Evolutionary conservation across 2,888 invertebrate genomes (phyloP).

Genomic region (Diarsia mendica): DNA sequence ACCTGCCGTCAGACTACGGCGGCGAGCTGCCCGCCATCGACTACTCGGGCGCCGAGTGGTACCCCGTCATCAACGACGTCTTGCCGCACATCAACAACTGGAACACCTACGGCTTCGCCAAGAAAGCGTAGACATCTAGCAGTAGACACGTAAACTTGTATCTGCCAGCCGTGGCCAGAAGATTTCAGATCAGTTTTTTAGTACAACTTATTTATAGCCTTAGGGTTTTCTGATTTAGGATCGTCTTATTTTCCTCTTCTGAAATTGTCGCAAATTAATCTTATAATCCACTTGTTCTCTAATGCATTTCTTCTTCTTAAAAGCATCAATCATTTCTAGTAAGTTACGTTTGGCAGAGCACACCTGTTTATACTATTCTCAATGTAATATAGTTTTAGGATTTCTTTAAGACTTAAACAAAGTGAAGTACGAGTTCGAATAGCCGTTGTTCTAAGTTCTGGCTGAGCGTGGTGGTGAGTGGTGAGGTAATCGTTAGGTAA

Average conservation of each 20-base stretch:
- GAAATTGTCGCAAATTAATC: background rate
- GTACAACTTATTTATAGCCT: conserved; percentile 48
- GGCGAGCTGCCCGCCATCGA: conserved; percentile 93
- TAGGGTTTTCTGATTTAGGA: background rate
- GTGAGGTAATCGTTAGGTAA: conserved; percentile 58
- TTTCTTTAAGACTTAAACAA: conserved; percentile 58
- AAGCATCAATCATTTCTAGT: conserved; percentile 15
- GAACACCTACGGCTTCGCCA: conserved; percentile 92
- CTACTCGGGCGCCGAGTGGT: conserved; percentile 95
- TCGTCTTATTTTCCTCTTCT: conserved; percentile 12
- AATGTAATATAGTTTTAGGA: conserved; percentile 53
- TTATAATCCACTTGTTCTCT: background rate
- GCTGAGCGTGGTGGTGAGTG: conserved; percentile 50
- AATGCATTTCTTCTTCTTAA: conserved; percentile 13
- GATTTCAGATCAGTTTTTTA: conserved; percentile 41
- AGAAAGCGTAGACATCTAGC: conserved; percentile 80
- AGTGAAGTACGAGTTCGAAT: conserved; percentile 51
- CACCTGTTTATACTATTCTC: conserved; percentile 52
- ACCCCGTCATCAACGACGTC: conserved; percentile 91
- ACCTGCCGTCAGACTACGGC: conserved; percentile 94
- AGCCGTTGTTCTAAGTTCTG: conserved; percentile 43
- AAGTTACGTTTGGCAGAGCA: conserved; percentile 49
- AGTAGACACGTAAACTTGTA: conserved; percentile 36
- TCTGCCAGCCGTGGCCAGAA: conserved; percentile 36
- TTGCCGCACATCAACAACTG: conserved; percentile 92